Evolutionary conservation across 2,888 invertebrate genomes (phyloP).

Genomic region (Electrophaes corylata): DNA sequence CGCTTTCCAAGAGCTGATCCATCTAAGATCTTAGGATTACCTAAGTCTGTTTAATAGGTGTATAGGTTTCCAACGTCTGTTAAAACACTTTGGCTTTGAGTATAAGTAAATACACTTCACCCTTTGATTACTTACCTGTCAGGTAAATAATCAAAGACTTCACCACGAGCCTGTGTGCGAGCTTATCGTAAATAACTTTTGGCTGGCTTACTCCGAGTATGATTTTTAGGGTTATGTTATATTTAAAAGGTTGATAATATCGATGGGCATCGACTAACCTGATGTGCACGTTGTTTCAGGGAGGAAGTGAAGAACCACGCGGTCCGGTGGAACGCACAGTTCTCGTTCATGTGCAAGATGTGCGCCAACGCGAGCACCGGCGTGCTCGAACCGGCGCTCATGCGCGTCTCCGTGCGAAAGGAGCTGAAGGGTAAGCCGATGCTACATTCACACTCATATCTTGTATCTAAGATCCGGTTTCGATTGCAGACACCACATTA

Average conservation of each 20-base stretch:
- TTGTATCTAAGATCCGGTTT: background rate
- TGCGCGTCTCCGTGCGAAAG: slow-evolving; percentile 97
- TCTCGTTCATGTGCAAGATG: slow-evolving; percentile 98
- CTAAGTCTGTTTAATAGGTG: background rate
- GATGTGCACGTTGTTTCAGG: slow-evolving; percentile 78
- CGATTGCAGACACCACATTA: background rate
- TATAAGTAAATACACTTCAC: no score
- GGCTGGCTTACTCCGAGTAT: background rate
- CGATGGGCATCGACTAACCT: background rate
- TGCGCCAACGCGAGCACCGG: slow-evolving; percentile 97
- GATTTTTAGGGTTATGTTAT: background rate
- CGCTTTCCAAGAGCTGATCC: background rate
- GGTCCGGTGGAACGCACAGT: slow-evolving; percentile 96
- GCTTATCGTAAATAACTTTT: no score
- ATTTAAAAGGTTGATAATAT: background rate
- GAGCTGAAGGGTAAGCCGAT: slow-evolving; percentile 87
- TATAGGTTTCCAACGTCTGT: no score
- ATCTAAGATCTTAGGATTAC: background rate
- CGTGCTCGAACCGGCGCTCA: slow-evolving; percentile 95
- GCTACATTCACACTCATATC: background rate
- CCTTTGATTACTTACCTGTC: no score
- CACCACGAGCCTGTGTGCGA: no score
- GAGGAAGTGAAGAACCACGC: slow-evolving; percentile 97
- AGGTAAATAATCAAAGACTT: no score
- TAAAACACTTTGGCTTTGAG: no score